phyloP scores from a whole-genome alignment of 2,888 invertebrate genomes.

The Ischnura elegans region DNA sequence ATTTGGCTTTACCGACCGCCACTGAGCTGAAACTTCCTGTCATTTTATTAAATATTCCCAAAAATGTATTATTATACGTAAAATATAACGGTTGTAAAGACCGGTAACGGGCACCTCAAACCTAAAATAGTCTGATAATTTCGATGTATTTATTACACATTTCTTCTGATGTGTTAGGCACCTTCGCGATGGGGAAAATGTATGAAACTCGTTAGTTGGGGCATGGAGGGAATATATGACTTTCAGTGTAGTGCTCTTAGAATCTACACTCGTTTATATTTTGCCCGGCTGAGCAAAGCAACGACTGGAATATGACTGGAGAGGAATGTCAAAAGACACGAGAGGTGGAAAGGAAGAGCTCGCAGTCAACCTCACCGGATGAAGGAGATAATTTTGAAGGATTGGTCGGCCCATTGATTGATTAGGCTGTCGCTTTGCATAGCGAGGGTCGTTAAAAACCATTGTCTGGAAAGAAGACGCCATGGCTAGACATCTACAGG shows the following conservation, averaged over 20 bases:
- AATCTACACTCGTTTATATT: background rate
- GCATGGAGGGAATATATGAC: too few relatives aligned
- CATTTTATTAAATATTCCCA: too few relatives aligned
- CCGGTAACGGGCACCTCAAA: too few relatives aligned
- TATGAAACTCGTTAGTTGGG: too few relatives aligned
- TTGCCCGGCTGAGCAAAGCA: background rate
- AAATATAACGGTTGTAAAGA: too few relatives aligned
- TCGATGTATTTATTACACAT: too few relatives aligned
- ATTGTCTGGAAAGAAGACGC: constrained; percentile 5
- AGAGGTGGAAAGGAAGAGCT: background rate
- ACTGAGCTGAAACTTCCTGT: too few relatives aligned
- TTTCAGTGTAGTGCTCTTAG: too few relatives aligned
- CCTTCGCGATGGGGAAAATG: background rate
- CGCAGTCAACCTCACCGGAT: constrained; percentile 3
- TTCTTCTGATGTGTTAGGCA: too few relatives aligned
- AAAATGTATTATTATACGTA: too few relatives aligned
- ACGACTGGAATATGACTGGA: background rate
- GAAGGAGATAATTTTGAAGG: constrained; percentile 29
- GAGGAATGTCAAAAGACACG: background rate
- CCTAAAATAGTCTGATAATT: too few relatives aligned
- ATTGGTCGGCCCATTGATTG: constrained; percentile 37
- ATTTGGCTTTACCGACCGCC: too few relatives aligned
- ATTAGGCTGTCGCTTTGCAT: constrained; percentile 36
- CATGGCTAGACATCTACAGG: background rate
- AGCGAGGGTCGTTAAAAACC: constrained; percentile 32